Evolutionary conservation across 1,140 invertebrate genomes (phyloP).

Genomic region (Elysia chlorotica): DNA sequence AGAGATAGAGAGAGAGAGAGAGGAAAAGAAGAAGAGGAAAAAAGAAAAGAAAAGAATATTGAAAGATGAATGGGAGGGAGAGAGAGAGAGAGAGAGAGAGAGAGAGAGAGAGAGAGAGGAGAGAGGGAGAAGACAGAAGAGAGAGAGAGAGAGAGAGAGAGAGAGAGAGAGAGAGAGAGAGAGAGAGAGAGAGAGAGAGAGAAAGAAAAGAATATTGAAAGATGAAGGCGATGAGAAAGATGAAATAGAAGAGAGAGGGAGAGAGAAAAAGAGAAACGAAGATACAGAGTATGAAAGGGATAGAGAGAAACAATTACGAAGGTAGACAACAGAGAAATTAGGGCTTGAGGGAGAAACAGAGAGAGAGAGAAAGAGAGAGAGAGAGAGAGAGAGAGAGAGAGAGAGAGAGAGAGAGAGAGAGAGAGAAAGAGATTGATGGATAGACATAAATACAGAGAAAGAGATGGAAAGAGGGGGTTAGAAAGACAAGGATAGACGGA

Average conservation of each 20-base stretch:
- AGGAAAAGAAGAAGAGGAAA: background rate
- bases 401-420: background rate
- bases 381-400: background rate
- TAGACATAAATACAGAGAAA: background rate
- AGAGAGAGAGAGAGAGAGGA: background rate
- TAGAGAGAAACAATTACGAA: too few relatives aligned
- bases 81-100: background rate
- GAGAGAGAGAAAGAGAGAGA: background rate
- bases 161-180: background rate
- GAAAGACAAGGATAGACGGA: background rate
- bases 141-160: background rate
- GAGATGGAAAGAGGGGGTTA: background rate
- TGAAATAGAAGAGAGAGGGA: too few relatives aligned
- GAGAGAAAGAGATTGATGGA: background rate
- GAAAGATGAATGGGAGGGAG: background rate
- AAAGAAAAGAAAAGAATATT: background rate
- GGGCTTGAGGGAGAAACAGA: background rate
- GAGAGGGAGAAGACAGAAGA: background rate
- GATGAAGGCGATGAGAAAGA: too few relatives aligned
- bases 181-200: background rate
- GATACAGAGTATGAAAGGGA: too few relatives aligned
- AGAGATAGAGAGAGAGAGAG: background rate
- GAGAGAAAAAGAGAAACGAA: too few relatives aligned
- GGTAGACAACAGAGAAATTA: too few relatives aligned
- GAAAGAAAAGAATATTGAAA: background rate